phyloP scores from a whole-genome alignment of 2,888 invertebrate species.

The Eupithecia dodoneata region DNA sequence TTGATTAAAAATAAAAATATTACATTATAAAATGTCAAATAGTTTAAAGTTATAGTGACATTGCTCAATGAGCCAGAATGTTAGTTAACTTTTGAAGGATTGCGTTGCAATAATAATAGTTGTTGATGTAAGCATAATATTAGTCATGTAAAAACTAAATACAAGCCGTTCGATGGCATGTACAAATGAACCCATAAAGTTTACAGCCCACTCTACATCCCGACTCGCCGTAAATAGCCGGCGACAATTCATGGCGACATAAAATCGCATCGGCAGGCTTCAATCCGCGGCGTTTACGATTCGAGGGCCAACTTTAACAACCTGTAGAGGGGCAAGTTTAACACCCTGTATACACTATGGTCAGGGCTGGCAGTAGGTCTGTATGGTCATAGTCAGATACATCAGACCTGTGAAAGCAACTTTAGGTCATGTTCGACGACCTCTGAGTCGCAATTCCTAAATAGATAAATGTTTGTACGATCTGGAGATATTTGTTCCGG shows the following conservation, averaged over 20 bases:
- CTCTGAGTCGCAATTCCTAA: too few species aligned
- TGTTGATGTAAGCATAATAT: neutral
- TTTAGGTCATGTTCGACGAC: neutral
- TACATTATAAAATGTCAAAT: too few species aligned
- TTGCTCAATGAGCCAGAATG: too few species aligned
- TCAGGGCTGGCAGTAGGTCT: slow-evolving; percentile 9
- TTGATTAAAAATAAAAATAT: too few species aligned
- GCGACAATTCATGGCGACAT: slow-evolving; percentile 71
- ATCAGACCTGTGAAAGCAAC: neutral
- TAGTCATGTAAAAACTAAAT: slow-evolving; percentile 13
- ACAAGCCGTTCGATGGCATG: slow-evolving; percentile 43
- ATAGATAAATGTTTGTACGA: too few species aligned
- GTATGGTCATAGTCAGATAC: neutral
- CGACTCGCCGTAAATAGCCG: slow-evolving; percentile 66
- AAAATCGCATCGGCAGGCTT: slow-evolving; percentile 75
- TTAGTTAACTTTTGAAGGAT: too few species aligned
- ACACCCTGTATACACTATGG: slow-evolving; percentile 57
- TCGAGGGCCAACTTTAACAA: slow-evolving; percentile 65
- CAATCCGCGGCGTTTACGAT: slow-evolving; percentile 75
- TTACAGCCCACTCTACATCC: slow-evolving; percentile 64
- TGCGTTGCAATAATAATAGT: too few species aligned
- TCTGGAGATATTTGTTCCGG: too few species aligned
- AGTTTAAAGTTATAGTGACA: too few species aligned
- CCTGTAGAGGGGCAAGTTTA: slow-evolving; percentile 54
- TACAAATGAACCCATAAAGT: slow-evolving; percentile 54